Evolutionary conservation across 2,113 vertebrate genomes (phyloP).

Genomic region (Malurus alboscapulatus): DNA sequence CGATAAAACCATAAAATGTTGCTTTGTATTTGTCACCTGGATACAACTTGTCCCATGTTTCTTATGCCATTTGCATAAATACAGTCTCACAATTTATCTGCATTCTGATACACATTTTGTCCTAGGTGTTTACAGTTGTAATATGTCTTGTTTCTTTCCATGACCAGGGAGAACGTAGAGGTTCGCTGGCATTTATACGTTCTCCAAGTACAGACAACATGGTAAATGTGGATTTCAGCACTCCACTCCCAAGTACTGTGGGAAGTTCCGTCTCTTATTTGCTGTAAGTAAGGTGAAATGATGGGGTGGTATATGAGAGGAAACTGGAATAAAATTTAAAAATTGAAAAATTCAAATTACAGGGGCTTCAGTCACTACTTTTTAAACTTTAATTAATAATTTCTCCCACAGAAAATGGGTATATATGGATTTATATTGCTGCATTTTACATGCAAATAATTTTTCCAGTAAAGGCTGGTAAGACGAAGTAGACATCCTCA

Average conservation of each 20-base stretch:
- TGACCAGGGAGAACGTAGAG: conserved; percentile 86
- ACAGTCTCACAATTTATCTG: background rate
- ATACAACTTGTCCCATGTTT: background rate
- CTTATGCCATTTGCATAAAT: background rate
- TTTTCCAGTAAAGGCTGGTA: background rate
- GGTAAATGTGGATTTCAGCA: conserved; percentile 87
- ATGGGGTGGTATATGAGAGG: background rate
- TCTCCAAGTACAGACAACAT: conserved; percentile 82
- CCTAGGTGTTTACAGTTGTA: background rate
- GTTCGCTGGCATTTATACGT: conserved; percentile 91
- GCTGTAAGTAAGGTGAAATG: conserved; percentile 76
- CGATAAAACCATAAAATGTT: background rate
- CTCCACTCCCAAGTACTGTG: conserved; percentile 73
- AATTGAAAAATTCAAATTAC: background rate
- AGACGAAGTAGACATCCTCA: background rate
- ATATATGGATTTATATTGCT: background rate
- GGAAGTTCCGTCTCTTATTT: conserved; percentile 79
- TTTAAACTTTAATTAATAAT: background rate
- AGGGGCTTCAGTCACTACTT: background rate
- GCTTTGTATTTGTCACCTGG: background rate
- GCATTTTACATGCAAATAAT: background rate
- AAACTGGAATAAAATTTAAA: background rate
- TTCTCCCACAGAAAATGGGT: background rate
- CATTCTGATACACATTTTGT: background rate
- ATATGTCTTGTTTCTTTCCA: background rate